phyloP scores from a whole-genome alignment of 2,797 vertebrate genomes.

The Molossus molossus region DNA sequence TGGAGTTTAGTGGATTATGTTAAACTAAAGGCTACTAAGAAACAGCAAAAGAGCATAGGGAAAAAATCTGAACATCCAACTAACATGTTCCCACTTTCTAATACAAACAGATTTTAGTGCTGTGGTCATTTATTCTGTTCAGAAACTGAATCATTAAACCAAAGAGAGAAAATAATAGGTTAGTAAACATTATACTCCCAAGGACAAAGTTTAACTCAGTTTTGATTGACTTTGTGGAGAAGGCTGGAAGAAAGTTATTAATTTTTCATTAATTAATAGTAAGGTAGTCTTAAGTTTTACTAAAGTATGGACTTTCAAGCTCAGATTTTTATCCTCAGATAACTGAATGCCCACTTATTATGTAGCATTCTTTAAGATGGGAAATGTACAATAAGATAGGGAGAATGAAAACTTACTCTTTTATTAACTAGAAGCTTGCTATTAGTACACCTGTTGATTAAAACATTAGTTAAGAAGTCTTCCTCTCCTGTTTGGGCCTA shows the following conservation, averaged over 20 bases:
- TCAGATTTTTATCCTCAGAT: constrained; percentile 19
- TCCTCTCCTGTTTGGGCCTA: neutral
- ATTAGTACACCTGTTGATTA: neutral
- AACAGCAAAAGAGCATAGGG: neutral
- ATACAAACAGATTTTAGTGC: neutral
- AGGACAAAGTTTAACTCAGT: constrained; percentile 11
- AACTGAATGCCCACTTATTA: neutral
- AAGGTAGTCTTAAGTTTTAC: constrained; percentile 41
- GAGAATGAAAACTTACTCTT: neutral
- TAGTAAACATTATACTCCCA: neutral
- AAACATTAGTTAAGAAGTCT: neutral
- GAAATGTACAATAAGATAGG: neutral
- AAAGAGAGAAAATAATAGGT: neutral
- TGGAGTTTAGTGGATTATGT: neutral
- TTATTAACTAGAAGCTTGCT: neutral
- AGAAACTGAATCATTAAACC: neutral
- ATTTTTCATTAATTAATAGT: neutral
- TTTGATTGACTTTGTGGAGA: neutral
- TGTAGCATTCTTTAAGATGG: neutral
- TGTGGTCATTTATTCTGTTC: neutral
- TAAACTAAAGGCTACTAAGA: neutral
- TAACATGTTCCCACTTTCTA: neutral
- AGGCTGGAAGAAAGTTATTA: neutral
- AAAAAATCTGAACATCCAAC: neutral
- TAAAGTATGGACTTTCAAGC: neutral